Conservation (phyloP, 2,113 vertebrate genomes). For the Tiliqua scincoides region DNA sequence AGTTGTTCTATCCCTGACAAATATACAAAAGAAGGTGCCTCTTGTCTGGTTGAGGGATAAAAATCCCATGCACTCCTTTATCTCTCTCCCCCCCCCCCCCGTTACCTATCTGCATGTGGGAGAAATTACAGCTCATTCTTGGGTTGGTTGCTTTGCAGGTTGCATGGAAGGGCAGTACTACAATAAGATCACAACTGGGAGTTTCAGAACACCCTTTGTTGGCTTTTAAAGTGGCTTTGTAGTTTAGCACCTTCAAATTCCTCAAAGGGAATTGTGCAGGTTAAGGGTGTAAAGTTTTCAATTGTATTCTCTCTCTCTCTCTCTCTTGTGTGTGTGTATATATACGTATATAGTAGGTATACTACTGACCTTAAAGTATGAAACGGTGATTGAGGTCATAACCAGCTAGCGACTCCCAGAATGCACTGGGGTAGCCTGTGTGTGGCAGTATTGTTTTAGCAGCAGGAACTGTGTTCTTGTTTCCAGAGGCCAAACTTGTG, state of each 20-base stretch:
- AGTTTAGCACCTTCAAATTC: neutral
- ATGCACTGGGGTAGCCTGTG: neutral
- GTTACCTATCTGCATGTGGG: neutral
- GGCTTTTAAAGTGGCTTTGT: neutral
- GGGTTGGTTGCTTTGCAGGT: neutral
- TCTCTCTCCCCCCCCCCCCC: no score
- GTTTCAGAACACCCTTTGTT: neutral
- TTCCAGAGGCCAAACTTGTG: conserved; percentile 2
- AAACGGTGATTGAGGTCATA: neutral
- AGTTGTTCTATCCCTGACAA: no score
- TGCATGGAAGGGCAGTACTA: neutral
- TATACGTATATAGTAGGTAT: no score
- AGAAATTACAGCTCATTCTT: neutral
- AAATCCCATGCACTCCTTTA: neutral
- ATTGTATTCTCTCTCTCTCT: no score
- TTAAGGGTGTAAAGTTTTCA: neutral
- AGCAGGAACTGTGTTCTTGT: neutral
- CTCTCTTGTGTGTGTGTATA: no score
- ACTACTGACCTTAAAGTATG: neutral
- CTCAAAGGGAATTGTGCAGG: neutral
- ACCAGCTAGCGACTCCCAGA: neutral
- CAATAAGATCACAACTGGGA: no score
- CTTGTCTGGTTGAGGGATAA: no score
- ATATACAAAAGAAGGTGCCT: no score
- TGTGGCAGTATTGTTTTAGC: neutral